Conservation (phyloP, 2,797 vertebrate species). For the Acanthopagrus latus region DNA sequence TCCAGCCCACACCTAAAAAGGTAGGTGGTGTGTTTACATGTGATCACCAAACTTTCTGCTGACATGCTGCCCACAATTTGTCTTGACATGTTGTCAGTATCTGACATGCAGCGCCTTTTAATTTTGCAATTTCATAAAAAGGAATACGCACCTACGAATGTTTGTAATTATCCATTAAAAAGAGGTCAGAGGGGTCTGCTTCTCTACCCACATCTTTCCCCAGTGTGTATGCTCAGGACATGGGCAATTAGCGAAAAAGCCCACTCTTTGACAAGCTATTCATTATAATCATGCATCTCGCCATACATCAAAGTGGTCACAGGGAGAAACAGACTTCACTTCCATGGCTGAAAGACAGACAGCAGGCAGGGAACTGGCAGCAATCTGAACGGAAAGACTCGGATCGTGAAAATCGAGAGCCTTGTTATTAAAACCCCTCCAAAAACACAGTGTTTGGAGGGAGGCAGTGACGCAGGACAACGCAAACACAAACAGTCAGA, state of each 20-base stretch:
- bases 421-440: neutral
- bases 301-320: constrained; percentile 24
- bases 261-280: constrained; percentile 62
- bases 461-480: neutral
- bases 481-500: constrained; percentile 1
- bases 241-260: constrained; percentile 55
- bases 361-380: constrained; percentile 5
- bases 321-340: constrained; percentile 31
- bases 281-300: constrained; percentile 54
- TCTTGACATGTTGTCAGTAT: too few relatives aligned
- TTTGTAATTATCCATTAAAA: constrained; percentile 29
- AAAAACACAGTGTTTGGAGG: neutral
- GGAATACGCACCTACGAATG: neutral
- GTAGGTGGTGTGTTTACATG: too few relatives aligned
- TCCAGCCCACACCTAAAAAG: too few relatives aligned
- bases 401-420: neutral
- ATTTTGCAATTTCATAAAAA: too few relatives aligned
- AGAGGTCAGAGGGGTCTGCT: constrained; percentile 7
- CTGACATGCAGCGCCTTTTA: too few relatives aligned
- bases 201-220: constrained; percentile 16
- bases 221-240: constrained; percentile 49
- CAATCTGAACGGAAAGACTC: neutral
- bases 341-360: constrained; percentile 12
- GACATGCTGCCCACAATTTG: too few relatives aligned
- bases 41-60: too few relatives aligned